Evolutionary conservation across 1,140 invertebrate genomes (phyloP), one percentile per base, ranked within the genome.

Genomic region (Zaprionus camerounensis): DNA sequence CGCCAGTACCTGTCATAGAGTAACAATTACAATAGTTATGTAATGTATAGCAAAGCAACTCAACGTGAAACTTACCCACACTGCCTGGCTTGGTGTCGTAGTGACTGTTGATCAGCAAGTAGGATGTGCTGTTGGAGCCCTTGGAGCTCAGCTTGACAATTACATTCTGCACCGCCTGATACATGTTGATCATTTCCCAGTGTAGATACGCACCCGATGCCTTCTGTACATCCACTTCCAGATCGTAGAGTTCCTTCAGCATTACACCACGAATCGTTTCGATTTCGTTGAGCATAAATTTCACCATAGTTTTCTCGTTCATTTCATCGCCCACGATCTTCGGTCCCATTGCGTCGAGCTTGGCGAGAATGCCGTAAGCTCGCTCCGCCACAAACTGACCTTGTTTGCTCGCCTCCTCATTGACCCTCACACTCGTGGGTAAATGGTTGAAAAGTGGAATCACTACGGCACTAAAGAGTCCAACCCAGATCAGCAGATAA

Each of bases 81-180:
- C 97, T 98, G 84, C 97, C 96, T 28, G 96, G 94, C 82, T 98
- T 97, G 63, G 96, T 95, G 93, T 99, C 98, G 94, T 96, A 98
- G 94, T 99, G 98, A 93, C 98, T 99, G 94, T 99, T 99, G 57
- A 99, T 94, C 51, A 99, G 94, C 76, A 99, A 93, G 91, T 97
- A 91, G 28, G 72, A 77, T 15, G 71, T 62, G 46, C 84, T 92
- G 22, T 84, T 92, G 12, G 83, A 86, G 28, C 62, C 49, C 77
- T 93, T 93, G 0, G 94, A 93, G 38, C 95, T 95, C 66, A 98
- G 93, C 93, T 95, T 96, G 3, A 96, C 97, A 51, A 98, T 93
- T 55, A 98, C 94, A 93, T 98, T 98, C 75, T 96, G 95, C 44
- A 96, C 94, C 76, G 94, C 94, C 87, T 93, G 94, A 76, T 96